Conservation (phyloP, 2,113 vertebrate genomes). For the Cinclus mexicanus region DNA sequence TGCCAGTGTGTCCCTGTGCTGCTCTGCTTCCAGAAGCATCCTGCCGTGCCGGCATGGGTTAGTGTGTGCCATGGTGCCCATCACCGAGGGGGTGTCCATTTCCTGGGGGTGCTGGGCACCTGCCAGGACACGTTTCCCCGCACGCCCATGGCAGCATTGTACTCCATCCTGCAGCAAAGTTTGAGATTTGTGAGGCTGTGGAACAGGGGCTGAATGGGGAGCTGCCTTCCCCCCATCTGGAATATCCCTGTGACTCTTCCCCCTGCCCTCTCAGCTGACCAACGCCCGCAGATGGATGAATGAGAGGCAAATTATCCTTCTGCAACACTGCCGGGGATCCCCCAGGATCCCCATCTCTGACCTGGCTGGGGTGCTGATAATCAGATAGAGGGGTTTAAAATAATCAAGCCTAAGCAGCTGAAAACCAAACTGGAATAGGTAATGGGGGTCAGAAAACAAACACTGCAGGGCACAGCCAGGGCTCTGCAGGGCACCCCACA, state of each 20-base stretch:
- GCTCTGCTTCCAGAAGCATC: neutral
- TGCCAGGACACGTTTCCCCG: neutral
- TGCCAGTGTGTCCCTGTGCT: rapidly evolving
- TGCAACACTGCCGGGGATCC: neutral
- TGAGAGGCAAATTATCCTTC: neutral
- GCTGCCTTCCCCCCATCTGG: rapidly evolving
- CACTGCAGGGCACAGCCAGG: neutral
- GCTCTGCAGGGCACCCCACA: neutral
- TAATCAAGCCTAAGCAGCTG: conserved; percentile 55
- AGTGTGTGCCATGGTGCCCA: rapidly evolving
- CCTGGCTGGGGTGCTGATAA: conserved; percentile 27
- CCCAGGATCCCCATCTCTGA: neutral
- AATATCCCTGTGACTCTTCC: neutral
- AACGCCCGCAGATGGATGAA: neutral
- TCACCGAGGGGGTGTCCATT: neutral
- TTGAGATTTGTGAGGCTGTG: neutral
- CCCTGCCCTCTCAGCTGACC: neutral
- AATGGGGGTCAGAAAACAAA: conserved; percentile 44
- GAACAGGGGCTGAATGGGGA: neutral
- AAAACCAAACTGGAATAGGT: conserved; percentile 53
- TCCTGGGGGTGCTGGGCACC: neutral
- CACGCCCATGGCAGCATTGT: rapidly evolving
- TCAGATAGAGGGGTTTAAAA: conserved; percentile 60
- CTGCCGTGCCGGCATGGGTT: rapidly evolving
- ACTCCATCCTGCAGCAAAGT: neutral